Percentiles rank a stretch among this genome's conserved stretches.
Conservation (phyloP, 2,113 vertebrate species). For the Heterotilapia buettikoferi region DNA sequence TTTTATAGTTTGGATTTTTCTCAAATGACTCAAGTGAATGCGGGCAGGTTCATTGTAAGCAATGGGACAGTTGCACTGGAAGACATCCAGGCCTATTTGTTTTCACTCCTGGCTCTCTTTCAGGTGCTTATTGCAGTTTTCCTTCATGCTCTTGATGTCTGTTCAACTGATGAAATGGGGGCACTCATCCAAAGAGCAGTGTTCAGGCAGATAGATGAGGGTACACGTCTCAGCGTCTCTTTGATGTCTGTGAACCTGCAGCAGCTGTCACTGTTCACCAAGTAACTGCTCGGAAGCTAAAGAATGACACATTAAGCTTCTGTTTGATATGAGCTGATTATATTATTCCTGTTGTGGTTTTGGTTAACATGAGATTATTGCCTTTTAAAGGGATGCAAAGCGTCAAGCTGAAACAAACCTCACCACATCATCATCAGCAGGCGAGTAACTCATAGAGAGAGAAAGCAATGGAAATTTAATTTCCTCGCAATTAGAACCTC, state of each 20-base stretch:
- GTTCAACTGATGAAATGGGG: constrained; percentile 52
- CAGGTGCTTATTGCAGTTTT: constrained; percentile 55
- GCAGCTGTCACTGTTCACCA: neutral
- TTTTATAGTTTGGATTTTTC: neutral
- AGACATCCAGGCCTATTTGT: constrained; percentile 42
- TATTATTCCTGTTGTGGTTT: constrained; percentile 27
- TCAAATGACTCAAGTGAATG: neutral
- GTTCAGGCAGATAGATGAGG: constrained; percentile 24
- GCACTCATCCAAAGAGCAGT: constrained; percentile 47
- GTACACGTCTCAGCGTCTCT: constrained; percentile 1
- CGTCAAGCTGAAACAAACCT: constrained; percentile 18
- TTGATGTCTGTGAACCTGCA: constrained; percentile 22
- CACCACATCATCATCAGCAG: constrained; percentile 6
- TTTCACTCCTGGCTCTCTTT: constrained; percentile 54
- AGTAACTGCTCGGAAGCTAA: neutral
- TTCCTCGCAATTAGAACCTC: constrained; percentile 64
- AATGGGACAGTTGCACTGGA: constrained; percentile 10
- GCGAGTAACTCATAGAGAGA: neutral
- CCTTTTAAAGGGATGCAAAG: constrained; percentile 25
- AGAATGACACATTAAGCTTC: neutral
- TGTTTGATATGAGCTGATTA: neutral
- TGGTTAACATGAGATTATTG: constrained; percentile 20
- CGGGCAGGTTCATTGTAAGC: neutral
- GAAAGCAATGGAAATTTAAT: constrained; percentile 55
- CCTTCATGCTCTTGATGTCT: constrained; percentile 38